Conservation (phyloP, 2,113 vertebrate species). For the cattle (Bos taurus) region DNA sequence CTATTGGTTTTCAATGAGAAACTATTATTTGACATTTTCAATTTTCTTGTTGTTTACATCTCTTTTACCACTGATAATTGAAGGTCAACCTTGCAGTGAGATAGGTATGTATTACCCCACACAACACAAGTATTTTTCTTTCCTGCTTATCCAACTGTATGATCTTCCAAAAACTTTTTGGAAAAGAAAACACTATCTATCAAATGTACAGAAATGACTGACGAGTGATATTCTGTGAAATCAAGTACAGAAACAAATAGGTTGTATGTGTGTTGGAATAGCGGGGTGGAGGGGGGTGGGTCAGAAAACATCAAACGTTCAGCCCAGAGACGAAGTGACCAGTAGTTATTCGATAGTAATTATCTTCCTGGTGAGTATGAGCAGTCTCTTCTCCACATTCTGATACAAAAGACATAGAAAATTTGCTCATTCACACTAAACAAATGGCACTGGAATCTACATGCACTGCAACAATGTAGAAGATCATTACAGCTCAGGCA, state of each 20-base stretch:
- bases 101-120: not conserved
- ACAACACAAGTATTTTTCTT: not conserved
- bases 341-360: not conserved
- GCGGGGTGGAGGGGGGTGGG: fast-evolving
- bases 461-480: not conserved
- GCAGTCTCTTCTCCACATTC: not conserved
- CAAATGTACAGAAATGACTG: not conserved
- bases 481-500: not conserved
- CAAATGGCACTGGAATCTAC: not conserved
- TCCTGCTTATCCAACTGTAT: not conserved
- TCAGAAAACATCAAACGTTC: not conserved
- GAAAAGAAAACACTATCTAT: not conserved
- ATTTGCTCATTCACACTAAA: not conserved
- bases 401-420: not conserved
- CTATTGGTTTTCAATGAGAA: not conserved
- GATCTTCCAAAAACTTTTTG: not conserved
- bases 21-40: not conserved
- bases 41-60: not conserved
- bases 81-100: not conserved
- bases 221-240: not conserved
- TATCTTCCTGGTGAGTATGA: not conserved
- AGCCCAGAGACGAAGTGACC: not conserved
- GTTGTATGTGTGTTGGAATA: no score
- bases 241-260: not conserved
- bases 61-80: not conserved